These are phyloP conservation scores for Bombus polaris DNA, from an alignment of 1,140 invertebrate species.

Conservation along the genomic window DNA sequence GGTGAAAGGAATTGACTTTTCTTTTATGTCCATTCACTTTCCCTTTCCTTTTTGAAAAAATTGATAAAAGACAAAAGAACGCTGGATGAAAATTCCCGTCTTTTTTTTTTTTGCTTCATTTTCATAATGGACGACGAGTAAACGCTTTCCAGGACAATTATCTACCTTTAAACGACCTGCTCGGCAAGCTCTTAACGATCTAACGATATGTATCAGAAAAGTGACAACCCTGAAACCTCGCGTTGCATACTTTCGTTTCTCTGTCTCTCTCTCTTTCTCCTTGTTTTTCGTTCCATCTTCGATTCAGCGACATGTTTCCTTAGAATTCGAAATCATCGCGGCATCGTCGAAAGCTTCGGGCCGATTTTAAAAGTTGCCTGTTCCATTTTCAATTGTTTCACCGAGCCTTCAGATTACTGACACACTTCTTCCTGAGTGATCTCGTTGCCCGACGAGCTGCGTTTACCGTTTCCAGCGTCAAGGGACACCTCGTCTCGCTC, in stretches of 20 bases:
- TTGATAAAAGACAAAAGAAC: no score
- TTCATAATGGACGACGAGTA: neutral
- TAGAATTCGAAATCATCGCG: neutral
- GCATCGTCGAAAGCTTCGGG: neutral
- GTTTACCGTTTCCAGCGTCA: constrained; percentile 12
- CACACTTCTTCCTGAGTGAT: neutral
- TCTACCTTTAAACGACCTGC: constrained; percentile 41
- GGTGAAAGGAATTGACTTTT: no score
- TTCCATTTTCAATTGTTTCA: neutral
- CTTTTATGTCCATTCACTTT: no score
- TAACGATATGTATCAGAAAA: constrained; percentile 58
- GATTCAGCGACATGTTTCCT: neutral
- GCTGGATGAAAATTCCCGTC: neutral
- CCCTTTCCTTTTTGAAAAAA: no score
- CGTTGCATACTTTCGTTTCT: neutral
- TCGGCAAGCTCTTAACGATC: constrained; percentile 43
- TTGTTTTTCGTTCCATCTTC: neutral
- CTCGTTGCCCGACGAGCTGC: constrained; percentile 25
- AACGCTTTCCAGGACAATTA: constrained; percentile 36
- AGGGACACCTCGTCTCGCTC: constrained; percentile 37
- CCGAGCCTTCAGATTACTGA: neutral
- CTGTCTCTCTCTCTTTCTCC: neutral
- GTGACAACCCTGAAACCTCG: constrained; percentile 48
- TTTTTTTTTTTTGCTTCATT: no score
- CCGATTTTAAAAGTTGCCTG: neutral